A percentile compares a stretch with the other conserved stretches of the same genome.
These are phyloP conservation scores for Microctonus hyperodae DNA, from an alignment of 2,888 invertebrate species.

Conservation along the genomic window DNA sequence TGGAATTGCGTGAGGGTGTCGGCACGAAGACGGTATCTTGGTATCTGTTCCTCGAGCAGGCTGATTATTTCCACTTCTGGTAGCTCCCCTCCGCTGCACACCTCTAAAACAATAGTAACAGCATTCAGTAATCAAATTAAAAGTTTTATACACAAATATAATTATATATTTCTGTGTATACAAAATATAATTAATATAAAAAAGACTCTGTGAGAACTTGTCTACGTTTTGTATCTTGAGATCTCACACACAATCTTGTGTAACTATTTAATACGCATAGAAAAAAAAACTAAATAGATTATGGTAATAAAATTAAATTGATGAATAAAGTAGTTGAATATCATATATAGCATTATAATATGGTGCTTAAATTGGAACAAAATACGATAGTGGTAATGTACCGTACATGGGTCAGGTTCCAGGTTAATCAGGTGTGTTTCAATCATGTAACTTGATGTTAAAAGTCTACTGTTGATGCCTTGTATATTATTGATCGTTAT, in stretches of 20 bases:
- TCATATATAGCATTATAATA: not conserved
- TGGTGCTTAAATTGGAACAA: not conserved
- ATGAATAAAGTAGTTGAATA: no score
- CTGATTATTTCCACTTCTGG: conserved; percentile 97
- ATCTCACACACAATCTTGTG: not conserved
- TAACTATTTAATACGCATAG: not conserved
- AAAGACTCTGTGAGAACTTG: not conserved
- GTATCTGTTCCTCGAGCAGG: conserved; percentile 93
- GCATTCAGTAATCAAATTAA: conserved; percentile 21
- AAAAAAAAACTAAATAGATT: not conserved
- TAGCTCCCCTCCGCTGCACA: conserved; percentile 90
- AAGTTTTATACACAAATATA: not conserved
- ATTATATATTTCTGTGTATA: not conserved
- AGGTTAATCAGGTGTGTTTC: not conserved
- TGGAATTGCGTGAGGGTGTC: conserved; percentile 93
- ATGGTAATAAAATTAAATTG: not conserved
- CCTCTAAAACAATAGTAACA: conserved; percentile 70
- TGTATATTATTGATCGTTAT: not conserved
- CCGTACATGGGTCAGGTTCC: not conserved
- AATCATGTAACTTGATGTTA: not conserved
- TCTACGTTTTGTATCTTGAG: not conserved
- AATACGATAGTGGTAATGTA: not conserved
- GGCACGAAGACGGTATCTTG: conserved; percentile 90
- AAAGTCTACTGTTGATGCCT: not conserved
- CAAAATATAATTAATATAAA: not conserved